Base-by-base conservation (phyloP, 2,113 vertebrate genomes). In the Sporophila hypoxantha region DNA sequence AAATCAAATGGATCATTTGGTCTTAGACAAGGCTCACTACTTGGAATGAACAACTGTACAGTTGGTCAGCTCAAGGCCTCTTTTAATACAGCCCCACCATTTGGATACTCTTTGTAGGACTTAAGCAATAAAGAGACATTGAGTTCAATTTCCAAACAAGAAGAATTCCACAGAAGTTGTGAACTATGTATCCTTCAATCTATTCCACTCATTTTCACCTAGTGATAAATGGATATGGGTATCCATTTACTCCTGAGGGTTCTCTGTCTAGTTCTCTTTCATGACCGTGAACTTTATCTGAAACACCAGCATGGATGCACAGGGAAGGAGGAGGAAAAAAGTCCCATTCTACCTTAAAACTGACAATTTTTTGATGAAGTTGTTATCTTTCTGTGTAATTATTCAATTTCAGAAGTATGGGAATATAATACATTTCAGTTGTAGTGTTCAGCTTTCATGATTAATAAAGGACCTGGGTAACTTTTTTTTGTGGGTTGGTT, bases 401-500 rank as follows among this genome's bases (percentile, higher is more conserved):
- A 73, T 71, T 75, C 39, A 1, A 46, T 71, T 84, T 82, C 62
- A 76, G 67, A 84, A 74, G 10, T 37, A 57, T 32, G 50, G 5
- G 17, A 69, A 22, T 32, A 77, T 49, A 2, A 81, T 34, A 75
- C 75, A 61, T 26, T 41, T 68, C 32, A 34, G 9, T 78, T 47
- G 29, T 30, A 78, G 64, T 65, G 49, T 82, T 83, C 70, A 81
- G 46, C 26, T 91, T 88, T 85, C 49, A 55, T 50, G n/a, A 30
- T 75, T 88, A 50, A 66, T 82, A 73, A 82, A 50, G 74, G 26
- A 29, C 4, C 3, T 42, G 30, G 5, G 36, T 50, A 36, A 9
- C 3, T 0, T 1, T 25, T 32, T 39, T 39, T 41, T n/a, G 18
- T 23, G 19, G 23, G 7, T 41, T 34, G 8, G 6, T 49, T 37